Base-by-base conservation (phyloP, 1,140 invertebrate species). In the Caenorhabditis tropicalis region DNA sequence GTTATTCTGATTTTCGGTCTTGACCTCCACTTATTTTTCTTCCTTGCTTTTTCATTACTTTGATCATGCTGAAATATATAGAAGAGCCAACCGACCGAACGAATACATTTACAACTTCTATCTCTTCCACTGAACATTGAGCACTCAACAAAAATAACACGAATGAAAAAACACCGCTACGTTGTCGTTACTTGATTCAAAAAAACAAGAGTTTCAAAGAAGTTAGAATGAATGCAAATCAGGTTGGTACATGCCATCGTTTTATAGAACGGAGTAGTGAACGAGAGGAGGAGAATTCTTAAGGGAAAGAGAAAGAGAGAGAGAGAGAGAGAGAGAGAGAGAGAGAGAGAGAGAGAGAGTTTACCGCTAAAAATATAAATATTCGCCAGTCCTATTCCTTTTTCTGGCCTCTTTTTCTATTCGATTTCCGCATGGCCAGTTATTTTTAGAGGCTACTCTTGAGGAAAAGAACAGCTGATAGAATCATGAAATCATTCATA, bases 101-200 rank as follows among this genome's bases (percentile, higher is more conserved):
- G 33, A 65, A 65, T 65, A 36, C 58, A 65, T 65, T 65, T 65
- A 65, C 29, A 1, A 36, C 29, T 19, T 56, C 27, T 29, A 21
- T 24, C 24, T 19, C 24, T 27, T 24, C 12, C 2, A 16, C 33
- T 74, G 65, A 74, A 43, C 65, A 74, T 74, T 74, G 65, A 74
- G 36, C 65, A 43, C 65, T 74, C 65, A 74, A 43, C 43, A 74
- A 65, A 56, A 56, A 27, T 56, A 27, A 56, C 53, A 29, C 53
- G 27, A 27, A 56, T 56, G 21, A 56, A 56, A 65, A 65, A 33
- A 65, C 29, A 33, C 29, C 29, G 31, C 7, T 65, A 5, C 15
- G 1, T 65, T 16, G 3, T 65, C 53, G 21, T 27, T 9, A 12
- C 10, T 65, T 33, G 29, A 7, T 56, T 56, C 0, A 56, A 15